Evolutionary conservation across 1,140 invertebrate species (phyloP), one percentile per base, ranked within the genome.

Genomic region (Campoletis sonorensis): DNA sequence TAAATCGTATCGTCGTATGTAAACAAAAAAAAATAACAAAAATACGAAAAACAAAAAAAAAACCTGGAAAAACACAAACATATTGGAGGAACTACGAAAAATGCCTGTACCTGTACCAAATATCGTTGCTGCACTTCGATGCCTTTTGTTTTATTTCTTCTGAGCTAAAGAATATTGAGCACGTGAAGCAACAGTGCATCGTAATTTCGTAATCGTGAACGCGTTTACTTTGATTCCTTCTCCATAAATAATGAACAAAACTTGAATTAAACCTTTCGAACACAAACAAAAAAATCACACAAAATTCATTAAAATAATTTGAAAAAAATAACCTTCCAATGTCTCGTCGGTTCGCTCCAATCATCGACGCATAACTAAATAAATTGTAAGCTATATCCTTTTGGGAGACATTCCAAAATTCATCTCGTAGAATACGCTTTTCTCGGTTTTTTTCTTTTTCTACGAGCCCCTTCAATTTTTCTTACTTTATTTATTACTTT

Each of bases 71-170:
- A 77, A 64, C 21, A 67, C n/a, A 67, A 67, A 67, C 27, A 30
- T 26, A 67, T 58, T 58, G 54, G 54, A 67, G 13, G 30, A 2
- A 67, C 13, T 8, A 67, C n/a, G 61, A 58, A 23, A 26, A 77
- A 77, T 77, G 75, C 54, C 75, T 77, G 75, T 77, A 77, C 75
- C 75, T 77, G 75, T 77, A 77, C 75, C 75, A 77, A 77, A 64
- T 77, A 77, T 77, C 54, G 75, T 77, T 30, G 75, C 75, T 77
- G 54, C 30, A 23, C 26, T n/a, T 77, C 51, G 54, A 40, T 16
- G 49, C 72, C 49, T 23, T 75, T 75, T 73, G n/a, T 76, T 58
- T 64, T 64, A 0, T 67, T 67, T 27, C 61, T 67, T 26, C 4
- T 15, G 61, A 67, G 23, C 61, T 54, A 77, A 23, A 33, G 54